Evolutionary conservation across 1,140 invertebrate genomes (phyloP).

Genomic region (Neodiprion lecontei): DNA sequence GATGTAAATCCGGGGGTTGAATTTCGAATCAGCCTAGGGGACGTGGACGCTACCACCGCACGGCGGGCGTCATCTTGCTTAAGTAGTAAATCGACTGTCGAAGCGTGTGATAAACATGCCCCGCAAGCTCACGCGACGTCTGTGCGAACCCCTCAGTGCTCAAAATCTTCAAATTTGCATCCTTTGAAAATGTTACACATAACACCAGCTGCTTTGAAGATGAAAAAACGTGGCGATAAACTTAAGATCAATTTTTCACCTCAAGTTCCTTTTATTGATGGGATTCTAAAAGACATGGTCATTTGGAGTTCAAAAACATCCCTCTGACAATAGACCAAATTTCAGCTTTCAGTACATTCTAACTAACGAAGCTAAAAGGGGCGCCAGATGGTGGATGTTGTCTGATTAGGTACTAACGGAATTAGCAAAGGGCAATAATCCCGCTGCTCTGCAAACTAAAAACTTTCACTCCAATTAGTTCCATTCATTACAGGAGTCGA

Average conservation of each 20-base stretch:
- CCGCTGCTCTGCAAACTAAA: too few relatives aligned
- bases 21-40: not conserved
- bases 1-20: not conserved
- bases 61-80: not conserved
- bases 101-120: not conserved
- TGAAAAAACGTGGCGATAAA: too few relatives aligned
- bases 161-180: not conserved
- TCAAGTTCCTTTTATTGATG: too few relatives aligned
- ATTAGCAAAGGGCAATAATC: not conserved
- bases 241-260: too few relatives aligned
- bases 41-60: not conserved
- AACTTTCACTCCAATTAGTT: too few relatives aligned
- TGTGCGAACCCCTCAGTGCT: not conserved
- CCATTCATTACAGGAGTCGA: too few relatives aligned
- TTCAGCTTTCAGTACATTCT: not conserved
- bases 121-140: too few relatives aligned
- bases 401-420: not conserved
- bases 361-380: not conserved
- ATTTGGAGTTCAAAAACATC: too few relatives aligned
- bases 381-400: not conserved
- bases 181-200: not conserved
- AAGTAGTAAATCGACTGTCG: conserved; percentile 3
- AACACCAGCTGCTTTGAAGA: not conserved
- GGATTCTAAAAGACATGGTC: too few relatives aligned
- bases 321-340: too few relatives aligned